Evolutionary conservation across 2,113 vertebrate species (phyloP).

Genomic region (Mesocricetus auratus): DNA sequence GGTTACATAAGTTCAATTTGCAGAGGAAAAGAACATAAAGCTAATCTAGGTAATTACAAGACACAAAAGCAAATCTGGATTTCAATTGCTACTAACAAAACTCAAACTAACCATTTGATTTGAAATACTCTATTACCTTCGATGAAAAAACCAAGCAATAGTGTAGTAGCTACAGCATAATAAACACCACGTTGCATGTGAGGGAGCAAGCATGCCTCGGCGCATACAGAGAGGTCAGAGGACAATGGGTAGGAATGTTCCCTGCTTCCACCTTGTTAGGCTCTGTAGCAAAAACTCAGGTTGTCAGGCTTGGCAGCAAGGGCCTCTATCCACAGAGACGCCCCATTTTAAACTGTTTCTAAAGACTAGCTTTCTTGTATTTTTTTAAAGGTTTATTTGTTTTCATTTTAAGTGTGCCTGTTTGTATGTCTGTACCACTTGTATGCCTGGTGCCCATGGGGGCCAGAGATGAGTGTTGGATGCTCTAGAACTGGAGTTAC

Average conservation of each 20-base stretch:
- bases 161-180: background rate
- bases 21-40: background rate
- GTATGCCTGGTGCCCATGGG: background rate
- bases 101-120: conserved; percentile 31
- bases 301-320: background rate
- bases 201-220: background rate
- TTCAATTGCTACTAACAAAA: conserved; percentile 32
- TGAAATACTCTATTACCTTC: background rate
- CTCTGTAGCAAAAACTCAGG: background rate
- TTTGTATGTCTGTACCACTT: background rate
- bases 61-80: conserved; percentile 40
- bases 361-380: background rate
- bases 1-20: conserved; percentile 34
- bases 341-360: conserved; percentile 19
- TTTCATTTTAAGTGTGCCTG: background rate
- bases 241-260: background rate
- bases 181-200: background rate
- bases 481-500: background rate
- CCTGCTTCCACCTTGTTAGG: background rate
- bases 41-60: conserved; percentile 47
- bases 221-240: background rate
- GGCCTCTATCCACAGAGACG: background rate
- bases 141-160: background rate
- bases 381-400: background rate
- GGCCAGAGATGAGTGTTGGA: background rate